These are phyloP conservation scores for Leucophora obtusa DNA, from an alignment of 2,888 invertebrate species.

Conservation along the genomic window DNA sequence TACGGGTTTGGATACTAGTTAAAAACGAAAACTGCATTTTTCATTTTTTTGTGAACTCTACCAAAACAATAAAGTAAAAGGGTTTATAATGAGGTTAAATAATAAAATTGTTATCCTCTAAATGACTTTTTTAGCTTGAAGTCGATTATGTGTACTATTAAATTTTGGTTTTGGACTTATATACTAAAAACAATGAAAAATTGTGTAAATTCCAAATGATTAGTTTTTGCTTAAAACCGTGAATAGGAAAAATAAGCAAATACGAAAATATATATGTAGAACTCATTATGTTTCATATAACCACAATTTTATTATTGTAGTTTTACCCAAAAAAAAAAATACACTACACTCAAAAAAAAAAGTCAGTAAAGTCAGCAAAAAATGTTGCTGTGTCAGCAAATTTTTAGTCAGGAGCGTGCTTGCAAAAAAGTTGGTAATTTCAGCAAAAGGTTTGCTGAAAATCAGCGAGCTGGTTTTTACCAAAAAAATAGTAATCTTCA, in stretches of 20 bases:
- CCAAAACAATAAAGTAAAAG: slow-evolving; percentile 48
- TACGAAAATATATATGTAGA: slow-evolving; percentile 3
- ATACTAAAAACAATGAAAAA: slow-evolving; percentile 34
- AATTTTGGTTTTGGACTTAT: slow-evolving; percentile 15
- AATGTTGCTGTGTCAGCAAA: no score
- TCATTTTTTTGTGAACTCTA: slow-evolving; percentile 3
- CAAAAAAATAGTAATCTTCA: no score
- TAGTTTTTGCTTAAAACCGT: slow-evolving; percentile 60
- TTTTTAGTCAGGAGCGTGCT: no score
- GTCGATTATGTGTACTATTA: slow-evolving; percentile 21
- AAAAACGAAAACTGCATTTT: neutral
- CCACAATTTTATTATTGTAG: slow-evolving; percentile 50
- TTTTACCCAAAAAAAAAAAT: slow-evolving; percentile 8
- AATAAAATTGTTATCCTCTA: slow-evolving; percentile 58
- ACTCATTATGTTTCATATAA: slow-evolving; percentile 43
- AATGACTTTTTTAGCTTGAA: slow-evolving; percentile 54
- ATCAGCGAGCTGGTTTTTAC: no score
- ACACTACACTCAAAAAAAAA: no score
- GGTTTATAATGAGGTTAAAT: slow-evolving; percentile 58
- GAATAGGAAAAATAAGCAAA: neutral
- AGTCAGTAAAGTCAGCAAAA: no score
- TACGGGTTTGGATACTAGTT: slow-evolving; percentile 12
- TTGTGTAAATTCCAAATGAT: slow-evolving; percentile 57
- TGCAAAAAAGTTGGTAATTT: no score
- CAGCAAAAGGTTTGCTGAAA: no score